phyloP scores from a whole-genome alignment of 2,888 invertebrate species.

The Dynastes grantii region DNA sequence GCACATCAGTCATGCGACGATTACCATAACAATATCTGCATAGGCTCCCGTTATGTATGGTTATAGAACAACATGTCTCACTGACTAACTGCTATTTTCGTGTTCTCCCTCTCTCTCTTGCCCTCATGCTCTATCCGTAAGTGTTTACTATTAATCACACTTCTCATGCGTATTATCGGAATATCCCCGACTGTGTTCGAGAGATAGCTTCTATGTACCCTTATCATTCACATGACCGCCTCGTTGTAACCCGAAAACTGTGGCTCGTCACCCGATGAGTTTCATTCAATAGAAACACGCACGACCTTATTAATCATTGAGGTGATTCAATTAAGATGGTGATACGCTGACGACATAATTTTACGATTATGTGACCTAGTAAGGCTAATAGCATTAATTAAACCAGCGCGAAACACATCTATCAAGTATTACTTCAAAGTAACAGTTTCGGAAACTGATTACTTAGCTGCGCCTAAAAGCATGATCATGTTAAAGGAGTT shows the following conservation, averaged over 20 bases:
- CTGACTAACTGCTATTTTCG: constrained; percentile 3
- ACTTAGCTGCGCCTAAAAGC: neutral
- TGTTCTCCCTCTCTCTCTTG: constrained; percentile 16
- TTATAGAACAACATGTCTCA: constrained; percentile 18
- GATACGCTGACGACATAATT: constrained; percentile 41
- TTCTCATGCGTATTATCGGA: constrained; percentile 51
- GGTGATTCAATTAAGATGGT: constrained; percentile 40
- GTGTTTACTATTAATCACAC: constrained; percentile 54
- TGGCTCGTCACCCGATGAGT: constrained; percentile 43
- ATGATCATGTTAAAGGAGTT: too few species aligned
- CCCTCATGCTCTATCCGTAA: constrained; percentile 36
- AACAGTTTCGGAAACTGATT: neutral
- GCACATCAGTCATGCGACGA: constrained; percentile 46
- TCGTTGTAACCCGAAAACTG: constrained; percentile 49
- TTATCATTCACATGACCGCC: constrained; percentile 53
- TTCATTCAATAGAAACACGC: constrained; percentile 43
- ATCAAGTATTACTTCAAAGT: neutral
- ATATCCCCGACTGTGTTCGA: constrained; percentile 50
- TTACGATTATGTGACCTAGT: constrained; percentile 2
- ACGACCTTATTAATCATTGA: constrained; percentile 41
- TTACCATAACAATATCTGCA: constrained; percentile 52
- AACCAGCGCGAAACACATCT: neutral
- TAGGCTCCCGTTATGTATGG: constrained; percentile 33
- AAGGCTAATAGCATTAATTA: neutral
- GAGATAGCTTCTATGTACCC: constrained; percentile 53